phyloP scores from a whole-genome alignment of 2,888 invertebrate species.

The Gymnosoma rotundatum region DNA sequence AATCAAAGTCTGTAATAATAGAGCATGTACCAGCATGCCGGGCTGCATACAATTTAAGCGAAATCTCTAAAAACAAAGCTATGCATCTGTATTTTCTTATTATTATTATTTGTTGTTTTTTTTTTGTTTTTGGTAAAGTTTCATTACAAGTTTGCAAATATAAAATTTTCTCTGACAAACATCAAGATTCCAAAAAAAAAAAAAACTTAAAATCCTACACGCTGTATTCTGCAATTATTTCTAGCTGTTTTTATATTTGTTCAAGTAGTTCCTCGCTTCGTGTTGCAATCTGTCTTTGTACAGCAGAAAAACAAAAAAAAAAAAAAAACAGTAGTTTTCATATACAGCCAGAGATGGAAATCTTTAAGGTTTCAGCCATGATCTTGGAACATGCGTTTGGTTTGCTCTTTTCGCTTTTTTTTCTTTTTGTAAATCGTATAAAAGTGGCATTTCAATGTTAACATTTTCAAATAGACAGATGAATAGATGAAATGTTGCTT shows the following conservation, averaged over 20 bases:
- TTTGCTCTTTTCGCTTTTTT: not conserved
- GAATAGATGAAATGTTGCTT: constrained; percentile 66
- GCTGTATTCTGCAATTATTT: constrained; percentile 67
- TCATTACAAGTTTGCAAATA: constrained; percentile 55
- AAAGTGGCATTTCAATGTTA: constrained; percentile 67
- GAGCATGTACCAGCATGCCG: constrained; percentile 59
- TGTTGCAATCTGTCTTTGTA: constrained; percentile 57
- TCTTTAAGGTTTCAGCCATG: constrained; percentile 56
- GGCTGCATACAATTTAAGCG: constrained; percentile 47
- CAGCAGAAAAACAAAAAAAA: constrained; percentile 12
- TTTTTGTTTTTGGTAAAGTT: constrained; percentile 29
- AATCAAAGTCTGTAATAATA: constrained; percentile 64
- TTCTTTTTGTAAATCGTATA: constrained; percentile 39
- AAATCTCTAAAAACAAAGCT: constrained; percentile 45
- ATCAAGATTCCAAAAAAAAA: constrained; percentile 47
- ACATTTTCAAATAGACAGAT: constrained; percentile 67
- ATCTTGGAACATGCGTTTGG: constrained; percentile 64
- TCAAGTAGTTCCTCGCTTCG: constrained; percentile 7
- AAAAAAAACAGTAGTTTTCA: constrained; percentile 56
- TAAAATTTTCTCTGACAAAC: constrained; percentile 63
- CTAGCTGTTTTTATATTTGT: constrained; percentile 45
- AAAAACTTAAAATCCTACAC: constrained; percentile 62
- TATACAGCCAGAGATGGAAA: constrained; percentile 53
- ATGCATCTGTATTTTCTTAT: constrained; percentile 53
- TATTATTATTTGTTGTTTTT: constrained; percentile 1